Evolutionary conservation across 2,113 vertebrate species (phyloP).

Genomic region (Chaetops frenatus): DNA sequence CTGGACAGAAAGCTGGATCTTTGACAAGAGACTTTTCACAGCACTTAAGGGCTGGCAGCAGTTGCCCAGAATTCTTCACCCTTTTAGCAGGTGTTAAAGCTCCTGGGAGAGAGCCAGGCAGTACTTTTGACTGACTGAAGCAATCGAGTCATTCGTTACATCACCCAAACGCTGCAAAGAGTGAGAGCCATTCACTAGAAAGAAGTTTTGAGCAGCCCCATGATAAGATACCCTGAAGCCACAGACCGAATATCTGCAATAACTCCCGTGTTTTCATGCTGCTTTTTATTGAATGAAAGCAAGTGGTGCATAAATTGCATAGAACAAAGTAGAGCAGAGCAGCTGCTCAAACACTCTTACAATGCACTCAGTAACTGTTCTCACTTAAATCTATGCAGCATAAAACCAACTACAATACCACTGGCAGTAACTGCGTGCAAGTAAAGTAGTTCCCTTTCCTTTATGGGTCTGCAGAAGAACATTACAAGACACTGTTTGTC

Average conservation of each 20-base stretch:
- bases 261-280: not conserved
- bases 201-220: not conserved
- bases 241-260: not conserved
- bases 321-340: slow-evolving; percentile 3
- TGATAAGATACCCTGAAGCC: slow-evolving; percentile 1
- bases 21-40: slow-evolving; percentile 37
- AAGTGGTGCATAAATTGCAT: slow-evolving; percentile 35
- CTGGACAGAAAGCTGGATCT: not conserved
- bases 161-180: not conserved
- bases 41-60: slow-evolving; percentile 16
- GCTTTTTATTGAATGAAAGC: slow-evolving; percentile 33
- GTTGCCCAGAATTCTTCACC: slow-evolving; percentile 23
- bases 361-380: not conserved
- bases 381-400: not conserved
- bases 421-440: not conserved
- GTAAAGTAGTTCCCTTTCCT: not conserved
- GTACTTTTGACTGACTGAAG: slow-evolving; percentile 1
- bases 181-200: not conserved
- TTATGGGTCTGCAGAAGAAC: not conserved
- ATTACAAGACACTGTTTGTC: not conserved
- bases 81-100: slow-evolving; percentile 52
- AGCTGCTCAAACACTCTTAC: slow-evolving; percentile 7
- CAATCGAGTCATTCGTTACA: not conserved
- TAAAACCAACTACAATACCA: not conserved
- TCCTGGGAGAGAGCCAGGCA: slow-evolving; percentile 15